Evolutionary conservation across 1,140 invertebrate species (phyloP), one percentile per base, ranked within the genome.

Genomic region (Scaptomyza hsui): DNA sequence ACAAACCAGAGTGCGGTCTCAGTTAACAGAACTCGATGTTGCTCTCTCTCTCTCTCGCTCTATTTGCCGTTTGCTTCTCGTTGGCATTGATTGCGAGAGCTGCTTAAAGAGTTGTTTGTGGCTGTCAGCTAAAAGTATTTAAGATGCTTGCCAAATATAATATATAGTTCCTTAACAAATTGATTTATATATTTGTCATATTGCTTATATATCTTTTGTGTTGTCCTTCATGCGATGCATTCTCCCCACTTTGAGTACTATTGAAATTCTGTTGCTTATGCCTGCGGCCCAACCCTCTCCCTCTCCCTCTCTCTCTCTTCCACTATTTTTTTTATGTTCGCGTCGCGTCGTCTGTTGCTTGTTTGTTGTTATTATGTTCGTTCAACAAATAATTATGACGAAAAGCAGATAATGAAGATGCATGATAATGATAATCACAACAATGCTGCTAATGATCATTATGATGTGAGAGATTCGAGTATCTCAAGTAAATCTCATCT

Each of bases 371-470:
- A 10, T 61, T 62, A 24, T 68, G 29, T 42, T 37, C 18, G 35
- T 24, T 61, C 26, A 68, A 51, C 56, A 60, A 60, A 51, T 51
- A 63, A 64, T 71, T 71, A 71, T 57, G 62, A 29, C 19, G 29
- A 29, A 29, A 29, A 29, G 24, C 44, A 51, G 61, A 61, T 45
- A 39, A 79, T 71, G 44, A 75, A 64, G 41, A 52, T 57, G 41
- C 44, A 55, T 24, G 24, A 63, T 71, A 73, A 72, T 78, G 63
- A 76, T 44, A 42, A 78, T 81, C 24, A 55, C 18, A 35, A 7
- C 24, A 70, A 56, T 69, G 52, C 26, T 64, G 56, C 19, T 19
- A 21, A 41, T 63, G 35, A 63, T 70, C 29, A 62, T 51, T 19
- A 56, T 56, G 24, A n/a, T 63, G 29, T 13, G 19, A 21, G 12